A percentile compares a stretch with the other conserved stretches of the same genome.
phyloP scores from a whole-genome alignment of 2,113 vertebrate genomes.

The Maccullochella peelii region DNA sequence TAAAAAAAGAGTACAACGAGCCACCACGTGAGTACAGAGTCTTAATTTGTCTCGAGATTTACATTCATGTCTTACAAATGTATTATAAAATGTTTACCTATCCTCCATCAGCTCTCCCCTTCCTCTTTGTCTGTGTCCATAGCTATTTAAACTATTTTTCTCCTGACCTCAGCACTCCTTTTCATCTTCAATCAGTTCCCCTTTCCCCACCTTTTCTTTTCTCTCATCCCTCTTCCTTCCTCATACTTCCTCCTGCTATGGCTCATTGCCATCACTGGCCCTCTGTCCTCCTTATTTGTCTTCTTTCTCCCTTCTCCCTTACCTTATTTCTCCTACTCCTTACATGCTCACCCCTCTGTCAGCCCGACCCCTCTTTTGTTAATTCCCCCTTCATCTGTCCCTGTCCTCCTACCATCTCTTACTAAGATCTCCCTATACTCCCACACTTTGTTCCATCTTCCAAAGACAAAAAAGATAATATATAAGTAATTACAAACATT shows the following conservation, averaged over 20 bases:
- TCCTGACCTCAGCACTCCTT: slow-evolving; percentile 42
- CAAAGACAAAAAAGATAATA: not conserved
- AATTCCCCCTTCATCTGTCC: slow-evolving; percentile 1
- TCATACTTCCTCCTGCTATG: not conserved
- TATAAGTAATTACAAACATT: not conserved
- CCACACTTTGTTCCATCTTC: not conserved
- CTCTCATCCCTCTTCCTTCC: slow-evolving; percentile 13
- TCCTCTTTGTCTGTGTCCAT: not conserved
- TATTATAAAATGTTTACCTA: slow-evolving; percentile 10
- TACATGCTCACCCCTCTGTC: slow-evolving; percentile 10
- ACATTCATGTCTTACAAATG: slow-evolving; percentile 10
- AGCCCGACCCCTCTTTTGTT: not conserved
- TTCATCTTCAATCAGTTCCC: slow-evolving; percentile 20
- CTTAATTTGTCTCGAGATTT: slow-evolving; percentile 3
- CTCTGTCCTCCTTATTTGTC: slow-evolving; percentile 19
- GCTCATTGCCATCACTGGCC: slow-evolving; percentile 14
- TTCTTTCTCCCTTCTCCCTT: not conserved
- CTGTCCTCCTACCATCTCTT: not conserved
- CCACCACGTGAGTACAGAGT: not conserved
- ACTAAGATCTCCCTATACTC: not conserved
- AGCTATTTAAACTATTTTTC: slow-evolving; percentile 18
- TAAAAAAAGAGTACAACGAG: not conserved
- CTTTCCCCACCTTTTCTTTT: not conserved
- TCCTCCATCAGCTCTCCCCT: not conserved
- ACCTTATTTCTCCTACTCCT: not conserved